phyloP scores from a whole-genome alignment of 2,113 vertebrate species.

The Myrmophylax atrothorax region DNA sequence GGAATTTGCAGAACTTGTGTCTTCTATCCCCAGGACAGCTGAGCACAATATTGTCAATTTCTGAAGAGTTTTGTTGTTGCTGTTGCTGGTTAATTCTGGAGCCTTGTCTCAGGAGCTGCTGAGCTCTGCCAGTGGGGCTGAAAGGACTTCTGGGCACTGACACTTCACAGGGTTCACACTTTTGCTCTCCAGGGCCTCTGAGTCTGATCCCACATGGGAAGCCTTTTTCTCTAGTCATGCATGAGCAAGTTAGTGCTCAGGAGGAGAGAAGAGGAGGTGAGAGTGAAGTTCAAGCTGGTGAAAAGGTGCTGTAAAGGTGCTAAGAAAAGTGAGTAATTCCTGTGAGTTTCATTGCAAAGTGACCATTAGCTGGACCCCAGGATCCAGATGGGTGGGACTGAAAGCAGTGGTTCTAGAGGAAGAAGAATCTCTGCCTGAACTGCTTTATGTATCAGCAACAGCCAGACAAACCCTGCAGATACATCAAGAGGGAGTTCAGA shows the following conservation, averaged over 20 bases:
- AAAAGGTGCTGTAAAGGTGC: neutral
- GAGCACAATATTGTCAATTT: neutral
- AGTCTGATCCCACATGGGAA: neutral
- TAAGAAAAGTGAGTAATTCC: neutral
- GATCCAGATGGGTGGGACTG: neutral
- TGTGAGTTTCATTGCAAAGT: neutral
- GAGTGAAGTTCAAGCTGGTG: neutral
- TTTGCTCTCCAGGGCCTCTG: neutral
- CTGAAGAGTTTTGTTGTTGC: neutral
- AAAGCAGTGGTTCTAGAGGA: neutral
- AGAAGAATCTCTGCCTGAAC: neutral
- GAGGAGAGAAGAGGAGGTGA: neutral
- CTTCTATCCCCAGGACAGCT: neutral
- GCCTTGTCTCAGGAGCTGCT: neutral
- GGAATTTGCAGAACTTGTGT: neutral
- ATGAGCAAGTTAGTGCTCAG: neutral
- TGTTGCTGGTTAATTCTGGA: neutral
- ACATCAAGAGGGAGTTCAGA: neutral
- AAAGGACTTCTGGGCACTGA: neutral
- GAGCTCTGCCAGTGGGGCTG: neutral
- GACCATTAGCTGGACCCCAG: neutral
- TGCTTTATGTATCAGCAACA: neutral
- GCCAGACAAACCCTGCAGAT: neutral
- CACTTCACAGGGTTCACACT: neutral
- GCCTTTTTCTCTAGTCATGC: neutral